Base-by-base conservation (phyloP, 2,888 invertebrate species). In the Ptychoptera contaminata region DNA sequence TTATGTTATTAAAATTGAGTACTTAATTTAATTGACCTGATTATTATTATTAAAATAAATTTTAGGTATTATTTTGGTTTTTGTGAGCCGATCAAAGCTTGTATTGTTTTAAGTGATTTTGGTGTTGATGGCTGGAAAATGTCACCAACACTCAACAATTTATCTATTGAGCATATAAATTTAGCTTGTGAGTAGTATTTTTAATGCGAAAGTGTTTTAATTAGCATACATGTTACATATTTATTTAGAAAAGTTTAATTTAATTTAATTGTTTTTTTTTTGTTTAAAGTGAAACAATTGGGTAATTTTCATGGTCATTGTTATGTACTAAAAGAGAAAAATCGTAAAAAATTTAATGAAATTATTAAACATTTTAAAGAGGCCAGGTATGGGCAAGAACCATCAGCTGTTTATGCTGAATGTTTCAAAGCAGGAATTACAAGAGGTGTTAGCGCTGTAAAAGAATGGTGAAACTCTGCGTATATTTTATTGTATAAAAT, bases 271-370 rank as follows among this genome's bases (percentile, higher is more conserved):
- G 32, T 36, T 35, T 9, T 8, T 42, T 5, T 14, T 45, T 11
- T 8, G 10, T 40, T 46, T 50, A 7, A 15, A 53, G 59, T 56
- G 1, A 53, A 56, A 37, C 54, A 56, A 38, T 46, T 65, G 46
- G 65, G 60, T 1, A 42, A 40, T 11, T 64, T 65, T 35, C 64
- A 65, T 54, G 64, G 61, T 12, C 47, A 55, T n/a, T 53, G 56
- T 10, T 64, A 57, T 42, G 65, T 59, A 2, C 39, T 61, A 23
- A 60, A 60, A 31, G 46, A 55, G n/a, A 50, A 40, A 2, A 48
- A 60, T 12, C 53, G 46, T 1, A 23, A 49, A 1, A 44, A 51
- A 5, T 64, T 63, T 35, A 35, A 53, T 2, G 31, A 51, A 8
- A 40, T 62, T 2, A 53, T 55, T 0, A 37, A 45, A 1, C 43